These are phyloP conservation scores for Eudyptes chrysolophus DNA, from an alignment of 2,113 vertebrate genomes.

Conservation along the genomic window DNA sequence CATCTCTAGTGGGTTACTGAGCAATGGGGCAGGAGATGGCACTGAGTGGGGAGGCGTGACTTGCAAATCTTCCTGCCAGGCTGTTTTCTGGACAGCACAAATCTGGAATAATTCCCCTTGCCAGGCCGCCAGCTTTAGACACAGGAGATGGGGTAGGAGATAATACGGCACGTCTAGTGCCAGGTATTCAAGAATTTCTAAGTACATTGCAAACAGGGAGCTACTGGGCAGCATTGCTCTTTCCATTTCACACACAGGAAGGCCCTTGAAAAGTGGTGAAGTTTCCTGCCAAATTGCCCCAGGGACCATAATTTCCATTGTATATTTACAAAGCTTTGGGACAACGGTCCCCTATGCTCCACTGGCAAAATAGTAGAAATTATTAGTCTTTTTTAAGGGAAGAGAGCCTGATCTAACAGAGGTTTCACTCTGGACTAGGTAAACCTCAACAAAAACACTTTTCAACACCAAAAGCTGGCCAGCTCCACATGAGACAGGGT, in stretches of 20 bases:
- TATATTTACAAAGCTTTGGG: background rate
- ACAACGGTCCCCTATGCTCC: background rate
- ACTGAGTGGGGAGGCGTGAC: background rate
- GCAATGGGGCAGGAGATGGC: background rate
- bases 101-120: background rate
- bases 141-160: background rate
- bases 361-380: background rate
- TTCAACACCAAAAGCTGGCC: background rate
- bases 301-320: background rate
- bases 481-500: background rate
- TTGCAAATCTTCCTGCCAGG: conserved; percentile 14
- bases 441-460: background rate
- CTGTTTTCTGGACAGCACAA: conserved; percentile 19
- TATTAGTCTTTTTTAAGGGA: background rate
- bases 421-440: background rate
- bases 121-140: background rate
- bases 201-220: background rate
- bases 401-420: background rate
- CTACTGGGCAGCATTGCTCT: background rate
- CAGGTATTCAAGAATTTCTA: conserved; percentile 27
- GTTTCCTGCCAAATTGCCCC: background rate
- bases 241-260: background rate
- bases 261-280: background rate
- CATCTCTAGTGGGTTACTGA: background rate
- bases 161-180: background rate